These are phyloP conservation scores for Lycocorax pyrrhopterus DNA, from an alignment of 2,113 vertebrate species.

Conservation along the genomic window DNA sequence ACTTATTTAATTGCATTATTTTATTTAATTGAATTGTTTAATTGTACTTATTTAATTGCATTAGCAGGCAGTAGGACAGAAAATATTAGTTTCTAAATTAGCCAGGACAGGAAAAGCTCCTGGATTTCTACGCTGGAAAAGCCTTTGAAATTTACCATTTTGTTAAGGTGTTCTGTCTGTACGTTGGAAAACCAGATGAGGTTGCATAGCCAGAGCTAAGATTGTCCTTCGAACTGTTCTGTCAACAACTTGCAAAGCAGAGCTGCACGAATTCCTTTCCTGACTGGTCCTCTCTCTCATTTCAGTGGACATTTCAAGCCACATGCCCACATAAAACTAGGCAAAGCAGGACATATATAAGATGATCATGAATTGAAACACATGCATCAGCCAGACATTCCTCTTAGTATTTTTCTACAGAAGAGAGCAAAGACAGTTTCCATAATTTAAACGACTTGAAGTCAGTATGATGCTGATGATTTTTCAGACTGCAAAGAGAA, in stretches of 20 bases:
- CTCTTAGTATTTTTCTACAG: not conserved
- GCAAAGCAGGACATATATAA: not conserved
- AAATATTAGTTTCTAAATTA: not conserved
- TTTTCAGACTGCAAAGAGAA: not conserved
- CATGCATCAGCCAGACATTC: not conserved
- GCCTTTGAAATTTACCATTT: not conserved
- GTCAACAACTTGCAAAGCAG: not conserved
- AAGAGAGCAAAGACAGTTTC: not conserved
- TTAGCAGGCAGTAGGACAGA: not conserved
- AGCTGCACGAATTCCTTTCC: not conserved
- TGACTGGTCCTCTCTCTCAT: not conserved
- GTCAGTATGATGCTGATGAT: not conserved
- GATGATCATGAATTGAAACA: not conserved
- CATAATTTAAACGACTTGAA: not conserved
- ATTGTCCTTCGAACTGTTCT: not conserved
- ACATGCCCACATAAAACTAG: not conserved
- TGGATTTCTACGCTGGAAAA: not conserved
- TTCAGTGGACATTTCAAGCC: not conserved
- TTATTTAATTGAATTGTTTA: not conserved
- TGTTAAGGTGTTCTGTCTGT: not conserved
- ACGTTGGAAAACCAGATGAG: not conserved
- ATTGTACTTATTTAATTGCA: not conserved
- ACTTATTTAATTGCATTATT: slow-evolving; percentile 1
- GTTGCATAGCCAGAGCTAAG: not conserved
- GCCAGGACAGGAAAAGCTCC: not conserved